Evolutionary conservation across 2,797 vertebrate species (phyloP).

Genomic region (Notoglanidium macrostoma): DNA sequence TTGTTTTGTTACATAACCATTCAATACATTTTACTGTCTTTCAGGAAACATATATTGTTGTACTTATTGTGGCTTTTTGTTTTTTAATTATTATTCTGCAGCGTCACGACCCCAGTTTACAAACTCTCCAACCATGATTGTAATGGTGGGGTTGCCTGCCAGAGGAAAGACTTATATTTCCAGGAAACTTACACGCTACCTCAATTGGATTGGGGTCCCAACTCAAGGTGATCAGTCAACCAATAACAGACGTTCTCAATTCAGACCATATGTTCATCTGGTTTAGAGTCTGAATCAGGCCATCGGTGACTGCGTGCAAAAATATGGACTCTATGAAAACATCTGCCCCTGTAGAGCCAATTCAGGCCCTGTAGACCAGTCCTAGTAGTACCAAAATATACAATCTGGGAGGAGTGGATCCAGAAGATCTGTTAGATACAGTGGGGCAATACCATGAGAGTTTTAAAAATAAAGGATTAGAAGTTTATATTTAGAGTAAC

Average conservation of each 20-base stretch:
- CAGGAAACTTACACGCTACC: slow-evolving; percentile 88
- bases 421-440: background rate
- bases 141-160: slow-evolving; percentile 90
- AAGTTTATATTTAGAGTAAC: background rate
- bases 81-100: slow-evolving; percentile 63
- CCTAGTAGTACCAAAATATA: background rate
- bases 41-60: background rate
- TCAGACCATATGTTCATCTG: background rate
- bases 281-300: background rate
- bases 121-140: slow-evolving; percentile 89
- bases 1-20: background rate
- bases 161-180: slow-evolving; percentile 92
- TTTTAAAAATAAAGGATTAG: background rate
- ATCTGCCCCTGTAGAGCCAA: background rate
- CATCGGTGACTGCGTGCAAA: background rate
- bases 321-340: background rate
- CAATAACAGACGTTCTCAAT: background rate
- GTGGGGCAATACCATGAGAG: background rate
- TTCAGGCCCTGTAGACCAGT: background rate
- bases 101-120: slow-evolving; percentile 88
- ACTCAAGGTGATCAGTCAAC: slow-evolving; percentile 78
- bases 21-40: background rate
- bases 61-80: background rate
- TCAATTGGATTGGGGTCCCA: slow-evolving; percentile 91
- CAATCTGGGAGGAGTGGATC: background rate